A percentile compares a stretch with the other conserved stretches of the same genome.
phyloP scores from a whole-genome alignment of 2,113 vertebrate species.

The Grus americana region DNA sequence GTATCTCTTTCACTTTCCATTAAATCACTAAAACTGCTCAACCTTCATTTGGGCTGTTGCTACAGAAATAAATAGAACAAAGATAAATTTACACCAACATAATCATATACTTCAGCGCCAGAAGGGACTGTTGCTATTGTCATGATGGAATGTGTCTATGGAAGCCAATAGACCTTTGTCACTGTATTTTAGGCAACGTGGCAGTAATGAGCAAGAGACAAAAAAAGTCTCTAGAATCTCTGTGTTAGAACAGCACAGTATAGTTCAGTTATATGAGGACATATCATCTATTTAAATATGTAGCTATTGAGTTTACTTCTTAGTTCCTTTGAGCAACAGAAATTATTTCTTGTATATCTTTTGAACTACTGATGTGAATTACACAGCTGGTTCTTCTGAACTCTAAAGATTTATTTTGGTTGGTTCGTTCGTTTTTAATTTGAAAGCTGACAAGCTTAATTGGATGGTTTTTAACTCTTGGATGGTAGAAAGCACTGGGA shows the following conservation, averaged over 20 bases:
- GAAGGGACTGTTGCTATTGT: conserved; percentile 17
- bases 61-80: conserved; percentile 32
- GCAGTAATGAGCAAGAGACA: background rate
- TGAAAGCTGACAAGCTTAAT: background rate
- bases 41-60: background rate
- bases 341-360: background rate
- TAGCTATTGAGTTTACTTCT: background rate
- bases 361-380: background rate
- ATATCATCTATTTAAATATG: background rate
- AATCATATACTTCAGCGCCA: background rate
- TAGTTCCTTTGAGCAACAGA: background rate
- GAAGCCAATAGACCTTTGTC: conserved; percentile 10
- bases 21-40: conserved; percentile 10
- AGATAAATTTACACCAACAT: background rate
- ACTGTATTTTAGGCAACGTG: background rate
- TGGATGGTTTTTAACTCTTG: background rate
- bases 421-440: background rate
- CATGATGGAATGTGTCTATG: background rate
- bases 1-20: background rate
- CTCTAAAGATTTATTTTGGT: background rate
- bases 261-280: background rate
- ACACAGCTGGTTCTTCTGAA: background rate
- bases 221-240: background rate
- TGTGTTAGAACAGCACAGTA: background rate
- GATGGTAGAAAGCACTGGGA: background rate